Percentiles rank a stretch among this genome's conserved stretches.
phyloP scores from a whole-genome alignment of 2,888 invertebrate species.

The Brachypalpus laphriformis region DNA sequence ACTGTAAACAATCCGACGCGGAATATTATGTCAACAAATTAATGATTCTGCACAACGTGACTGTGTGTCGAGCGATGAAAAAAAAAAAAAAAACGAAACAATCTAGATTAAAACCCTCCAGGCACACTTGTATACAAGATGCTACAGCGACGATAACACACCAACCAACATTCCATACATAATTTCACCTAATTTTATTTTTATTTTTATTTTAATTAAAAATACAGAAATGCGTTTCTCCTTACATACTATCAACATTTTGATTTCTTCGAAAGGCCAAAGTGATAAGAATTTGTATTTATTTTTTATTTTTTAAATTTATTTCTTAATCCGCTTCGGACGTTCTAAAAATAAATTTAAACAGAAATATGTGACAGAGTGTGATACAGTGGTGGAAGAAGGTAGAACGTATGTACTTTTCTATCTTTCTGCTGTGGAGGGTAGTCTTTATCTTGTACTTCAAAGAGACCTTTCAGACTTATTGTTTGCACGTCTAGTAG shows the following conservation, averaged over 20 bases:
- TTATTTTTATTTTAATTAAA: background rate
- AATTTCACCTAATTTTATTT: background rate
- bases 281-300: constrained; percentile 17
- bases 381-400: background rate
- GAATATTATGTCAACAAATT: background rate
- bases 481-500: background rate
- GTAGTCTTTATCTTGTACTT: background rate
- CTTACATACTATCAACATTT: constrained; percentile 3
- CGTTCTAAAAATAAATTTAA: constrained; percentile 5
- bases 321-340: background rate
- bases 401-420: background rate
- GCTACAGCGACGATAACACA: background rate
- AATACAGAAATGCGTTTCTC: background rate
- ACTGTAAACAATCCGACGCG: constrained; percentile 12
- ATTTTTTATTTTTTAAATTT: background rate
- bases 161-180: background rate
- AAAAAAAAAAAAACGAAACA: background rate
- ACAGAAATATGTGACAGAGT: background rate
- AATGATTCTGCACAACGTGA: background rate
- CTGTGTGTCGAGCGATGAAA: background rate
- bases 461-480: background rate
- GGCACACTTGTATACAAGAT: background rate
- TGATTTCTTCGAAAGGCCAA: constrained; percentile 29
- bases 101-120: background rate
- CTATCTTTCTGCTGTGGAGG: no score